phyloP scores from a whole-genome alignment of 1,140 invertebrate genomes.

The Eueides isabella region DNA sequence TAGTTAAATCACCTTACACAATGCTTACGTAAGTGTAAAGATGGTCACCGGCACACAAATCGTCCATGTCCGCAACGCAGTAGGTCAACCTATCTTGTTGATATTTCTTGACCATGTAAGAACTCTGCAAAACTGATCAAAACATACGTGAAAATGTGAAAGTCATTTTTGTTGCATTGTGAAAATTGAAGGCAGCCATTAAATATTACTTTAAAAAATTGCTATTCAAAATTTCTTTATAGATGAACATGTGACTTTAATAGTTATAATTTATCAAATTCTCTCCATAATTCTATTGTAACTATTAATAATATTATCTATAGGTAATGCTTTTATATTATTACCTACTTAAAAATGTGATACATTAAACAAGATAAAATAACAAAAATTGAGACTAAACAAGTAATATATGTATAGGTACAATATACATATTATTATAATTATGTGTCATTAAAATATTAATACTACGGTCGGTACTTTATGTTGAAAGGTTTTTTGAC shows the following conservation, averaged over 20 bases:
- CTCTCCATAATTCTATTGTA: not conserved
- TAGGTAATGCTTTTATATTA: not conserved
- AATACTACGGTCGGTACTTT: not conserved
- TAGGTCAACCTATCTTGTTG: conserved; percentile 44
- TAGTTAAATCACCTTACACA: conserved; percentile 44
- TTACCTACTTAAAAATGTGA: not conserved
- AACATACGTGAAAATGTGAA: conserved; percentile 28
- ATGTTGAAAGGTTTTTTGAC: conserved; percentile 30
- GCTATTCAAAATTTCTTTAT: not conserved
- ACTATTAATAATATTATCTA: not conserved
- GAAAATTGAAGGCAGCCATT: not conserved
- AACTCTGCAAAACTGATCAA: conserved; percentile 16
- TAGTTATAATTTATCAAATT: not conserved
- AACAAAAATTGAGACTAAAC: not conserved
- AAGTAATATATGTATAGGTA: not conserved
- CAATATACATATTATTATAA: not conserved
- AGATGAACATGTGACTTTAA: not conserved
- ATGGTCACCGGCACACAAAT: conserved; percentile 49
- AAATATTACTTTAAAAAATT: conserved; percentile 3
- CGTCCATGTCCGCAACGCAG: conserved; percentile 44
- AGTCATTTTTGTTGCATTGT: conserved; percentile 27
- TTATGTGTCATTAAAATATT: not conserved
- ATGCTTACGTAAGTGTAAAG: conserved; percentile 47
- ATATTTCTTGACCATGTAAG: conserved; percentile 40
- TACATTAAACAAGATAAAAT: not conserved